Conservation (phyloP, 2,888 invertebrate genomes). For the Octodonta nipae region DNA sequence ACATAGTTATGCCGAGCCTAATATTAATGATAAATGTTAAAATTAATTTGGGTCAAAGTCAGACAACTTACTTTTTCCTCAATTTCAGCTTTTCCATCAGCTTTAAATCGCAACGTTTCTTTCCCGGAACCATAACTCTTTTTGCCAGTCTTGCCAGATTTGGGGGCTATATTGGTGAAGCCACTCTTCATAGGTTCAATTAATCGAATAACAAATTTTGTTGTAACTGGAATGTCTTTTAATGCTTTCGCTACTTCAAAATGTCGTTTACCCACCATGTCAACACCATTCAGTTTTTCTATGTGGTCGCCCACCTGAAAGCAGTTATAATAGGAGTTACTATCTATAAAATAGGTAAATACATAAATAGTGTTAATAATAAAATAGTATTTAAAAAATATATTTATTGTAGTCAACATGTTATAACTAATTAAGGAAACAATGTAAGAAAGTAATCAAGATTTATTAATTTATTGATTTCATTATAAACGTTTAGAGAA, state of each 20-base stretch:
- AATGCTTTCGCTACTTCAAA: constrained; percentile 91
- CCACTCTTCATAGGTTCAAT: constrained; percentile 87
- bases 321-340: too few species aligned
- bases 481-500: too few species aligned
- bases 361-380: too few species aligned
- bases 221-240: constrained; percentile 81
- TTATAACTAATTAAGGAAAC: too few species aligned
- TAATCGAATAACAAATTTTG: constrained; percentile 75
- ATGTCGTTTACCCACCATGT: constrained; percentile 81
- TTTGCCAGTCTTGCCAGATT: constrained; percentile 40
- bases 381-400: too few species aligned
- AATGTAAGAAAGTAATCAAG: too few species aligned
- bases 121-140: constrained; percentile 74
- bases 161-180: constrained; percentile 77
- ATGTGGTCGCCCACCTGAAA: constrained; percentile 89
- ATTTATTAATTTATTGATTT: too few species aligned
- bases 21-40: too few species aligned
- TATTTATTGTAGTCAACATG: too few species aligned
- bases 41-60: too few species aligned
- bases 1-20: too few species aligned
- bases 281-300: constrained; percentile 73
- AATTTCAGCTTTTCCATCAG: constrained; percentile 80
- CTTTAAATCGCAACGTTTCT: constrained; percentile 85
- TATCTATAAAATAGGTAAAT: too few species aligned
- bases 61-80: constrained; percentile 70